These are phyloP conservation scores for Ichneumon xanthorius DNA, from an alignment of 2,888 invertebrate genomes.

Conservation along the genomic window DNA sequence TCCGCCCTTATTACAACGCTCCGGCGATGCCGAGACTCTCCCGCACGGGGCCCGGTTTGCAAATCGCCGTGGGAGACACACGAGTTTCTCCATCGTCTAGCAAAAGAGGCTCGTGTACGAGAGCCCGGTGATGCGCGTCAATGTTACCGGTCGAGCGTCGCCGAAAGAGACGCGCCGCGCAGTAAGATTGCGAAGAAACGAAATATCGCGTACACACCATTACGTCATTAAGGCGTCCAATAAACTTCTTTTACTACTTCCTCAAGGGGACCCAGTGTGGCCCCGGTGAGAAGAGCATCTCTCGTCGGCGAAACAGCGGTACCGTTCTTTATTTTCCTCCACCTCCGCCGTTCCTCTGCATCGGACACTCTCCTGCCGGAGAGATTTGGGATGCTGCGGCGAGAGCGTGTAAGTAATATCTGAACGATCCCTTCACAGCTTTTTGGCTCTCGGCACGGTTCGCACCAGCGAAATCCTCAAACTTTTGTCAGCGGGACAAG, in stretches of 20 bases:
- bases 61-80: conserved; percentile 75
- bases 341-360: conserved; percentile 32
- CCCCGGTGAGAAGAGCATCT: conserved; percentile 42
- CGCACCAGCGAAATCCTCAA: conserved; percentile 46
- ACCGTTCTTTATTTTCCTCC: conserved; percentile 54
- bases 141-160: conserved; percentile 40
- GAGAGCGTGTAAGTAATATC: conserved; percentile 40
- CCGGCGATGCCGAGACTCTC: conserved; percentile 40
- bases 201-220: conserved; percentile 69
- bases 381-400: conserved; percentile 1
- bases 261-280: conserved; percentile 69
- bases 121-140: conserved; percentile 17
- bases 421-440: conserved; percentile 28
- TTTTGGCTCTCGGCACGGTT: conserved; percentile 23
- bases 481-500: conserved; percentile 40
- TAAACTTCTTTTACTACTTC: conserved; percentile 80
- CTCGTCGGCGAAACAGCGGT: conserved; percentile 37
- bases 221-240: conserved; percentile 79
- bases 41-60: conserved; percentile 67
- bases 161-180: conserved; percentile 53
- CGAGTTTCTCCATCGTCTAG: conserved; percentile 55
- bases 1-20: conserved; percentile 76
- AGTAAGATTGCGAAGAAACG: conserved; percentile 29
- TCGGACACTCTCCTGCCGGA: conserved; percentile 7
- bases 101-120: conserved; percentile 16